Evolutionary conservation across 2,113 vertebrate genomes (phyloP).

Genomic region (Brachyhypopomus occidentalis): DNA sequence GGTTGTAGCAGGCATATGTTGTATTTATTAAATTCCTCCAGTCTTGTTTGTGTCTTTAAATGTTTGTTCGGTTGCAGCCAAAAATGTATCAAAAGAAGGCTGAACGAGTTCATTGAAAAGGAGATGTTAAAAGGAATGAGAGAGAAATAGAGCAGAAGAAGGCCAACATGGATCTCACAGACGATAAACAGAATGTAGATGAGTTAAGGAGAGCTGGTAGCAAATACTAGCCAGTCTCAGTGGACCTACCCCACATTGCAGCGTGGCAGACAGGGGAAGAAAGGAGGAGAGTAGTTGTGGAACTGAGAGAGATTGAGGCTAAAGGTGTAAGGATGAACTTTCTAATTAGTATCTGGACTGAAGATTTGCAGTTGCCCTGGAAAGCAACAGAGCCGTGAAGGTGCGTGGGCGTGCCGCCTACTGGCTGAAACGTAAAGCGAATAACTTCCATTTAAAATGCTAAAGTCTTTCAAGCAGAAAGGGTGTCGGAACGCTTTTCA

Average conservation of each 20-base stretch:
- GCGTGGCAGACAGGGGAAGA: background rate
- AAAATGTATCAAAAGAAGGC: background rate
- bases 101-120: background rate
- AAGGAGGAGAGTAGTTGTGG: background rate
- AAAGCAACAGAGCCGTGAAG: background rate
- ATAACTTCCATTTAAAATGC: background rate
- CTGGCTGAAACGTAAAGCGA: background rate
- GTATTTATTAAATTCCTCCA: background rate
- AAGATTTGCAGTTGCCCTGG: background rate
- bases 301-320: background rate
- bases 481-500: background rate
- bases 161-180: background rate
- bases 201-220: conserved; percentile 17
- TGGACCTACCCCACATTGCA: conserved; percentile 32
- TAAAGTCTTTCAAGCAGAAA: no score
- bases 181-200: background rate
- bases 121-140: background rate
- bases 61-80: background rate
- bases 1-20: background rate
- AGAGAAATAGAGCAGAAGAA: background rate
- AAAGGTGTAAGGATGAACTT: background rate
- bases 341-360: background rate
- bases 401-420: background rate
- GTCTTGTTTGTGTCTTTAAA: background rate
- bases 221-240: conserved; percentile 21